Conservation (phyloP, 2,797 vertebrate genomes). For the Onychomys leucogaster region DNA sequence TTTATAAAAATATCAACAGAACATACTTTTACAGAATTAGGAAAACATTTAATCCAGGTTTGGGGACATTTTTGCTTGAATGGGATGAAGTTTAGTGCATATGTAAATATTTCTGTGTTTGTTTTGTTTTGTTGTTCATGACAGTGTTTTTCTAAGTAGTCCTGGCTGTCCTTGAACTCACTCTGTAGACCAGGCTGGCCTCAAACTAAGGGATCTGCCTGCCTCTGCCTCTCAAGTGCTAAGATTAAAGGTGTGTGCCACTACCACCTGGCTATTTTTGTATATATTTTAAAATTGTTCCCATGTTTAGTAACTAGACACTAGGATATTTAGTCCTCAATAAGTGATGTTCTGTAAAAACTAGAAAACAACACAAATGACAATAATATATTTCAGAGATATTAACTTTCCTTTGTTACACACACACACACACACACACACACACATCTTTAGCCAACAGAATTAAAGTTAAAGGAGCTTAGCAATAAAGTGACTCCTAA, state of each 20-base stretch:
- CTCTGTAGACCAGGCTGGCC: neutral
- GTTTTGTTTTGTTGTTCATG: neutral
- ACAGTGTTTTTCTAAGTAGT: neutral
- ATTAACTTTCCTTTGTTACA: neutral
- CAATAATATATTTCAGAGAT: neutral
- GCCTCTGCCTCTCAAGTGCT: neutral
- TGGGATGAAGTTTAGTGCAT: neutral
- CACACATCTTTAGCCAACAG: neutral
- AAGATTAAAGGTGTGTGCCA: neutral
- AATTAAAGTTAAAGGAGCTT: neutral
- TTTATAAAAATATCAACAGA: neutral
- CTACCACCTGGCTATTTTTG: neutral
- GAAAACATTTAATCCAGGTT: neutral
- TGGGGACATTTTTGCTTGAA: neutral
- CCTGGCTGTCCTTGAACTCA: neutral
- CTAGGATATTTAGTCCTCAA: neutral
- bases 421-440: neutral
- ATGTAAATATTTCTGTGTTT: neutral
- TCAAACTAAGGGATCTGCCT: neutral
- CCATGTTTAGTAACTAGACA: neutral
- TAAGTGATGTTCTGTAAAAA: neutral
- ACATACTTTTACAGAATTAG: neutral
- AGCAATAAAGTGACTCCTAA: neutral
- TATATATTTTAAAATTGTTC: neutral
- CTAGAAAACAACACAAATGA: neutral